Base-by-base conservation (phyloP, 2,797 vertebrate genomes). In the Cossypha polioptera region DNA sequence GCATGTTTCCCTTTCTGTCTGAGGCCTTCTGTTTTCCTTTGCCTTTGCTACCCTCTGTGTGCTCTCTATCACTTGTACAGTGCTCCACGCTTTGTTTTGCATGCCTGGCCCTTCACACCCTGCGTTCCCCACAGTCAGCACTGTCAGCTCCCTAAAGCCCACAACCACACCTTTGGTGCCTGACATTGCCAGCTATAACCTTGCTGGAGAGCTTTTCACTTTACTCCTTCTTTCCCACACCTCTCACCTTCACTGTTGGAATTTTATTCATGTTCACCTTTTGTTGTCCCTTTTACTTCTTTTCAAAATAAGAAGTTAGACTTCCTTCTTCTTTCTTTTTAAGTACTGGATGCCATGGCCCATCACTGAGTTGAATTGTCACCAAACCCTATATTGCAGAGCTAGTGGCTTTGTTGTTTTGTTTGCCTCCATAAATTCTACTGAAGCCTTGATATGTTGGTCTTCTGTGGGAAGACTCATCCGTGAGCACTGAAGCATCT, bases 41-140 rank as follows among this genome's bases (percentile, higher is more conserved):
- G 8, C 33, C 21, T 62, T 50, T 4, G 0, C 63, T 47, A 65
- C 59, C 8, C 29, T 4, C 13, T 48, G 10, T 3, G 1, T 24
- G 22, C 19, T 45, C 5, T 35, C 33, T 29, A 21, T 47, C 42
- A n/a, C 40, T 74, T 69, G 22, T 86, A 2, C n/a, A 40, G 4
- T 24, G 29, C 50, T 11, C 16, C n/a, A 36, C n/a, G 25, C 3
- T 4, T 18, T 19, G 14, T 50, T 76, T 55, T 68, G 18, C 43
- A 28, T 17, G 25, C 25, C 61, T 51, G 24, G 15, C 13, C 7
- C 31, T 68, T 81, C 35, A 33, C 25, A 20, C 15, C 5, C 11
- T 2, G 1, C 2, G 0, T 31, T 74, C 15, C 33, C 21, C 48
- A 43, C 43, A 43, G 28, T 10, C 57, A 33, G 13, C 26, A 7